These are phyloP conservation scores for Styela plicata DNA, from an alignment of 23 tunicate genomes.

Conservation along the genomic window DNA sequence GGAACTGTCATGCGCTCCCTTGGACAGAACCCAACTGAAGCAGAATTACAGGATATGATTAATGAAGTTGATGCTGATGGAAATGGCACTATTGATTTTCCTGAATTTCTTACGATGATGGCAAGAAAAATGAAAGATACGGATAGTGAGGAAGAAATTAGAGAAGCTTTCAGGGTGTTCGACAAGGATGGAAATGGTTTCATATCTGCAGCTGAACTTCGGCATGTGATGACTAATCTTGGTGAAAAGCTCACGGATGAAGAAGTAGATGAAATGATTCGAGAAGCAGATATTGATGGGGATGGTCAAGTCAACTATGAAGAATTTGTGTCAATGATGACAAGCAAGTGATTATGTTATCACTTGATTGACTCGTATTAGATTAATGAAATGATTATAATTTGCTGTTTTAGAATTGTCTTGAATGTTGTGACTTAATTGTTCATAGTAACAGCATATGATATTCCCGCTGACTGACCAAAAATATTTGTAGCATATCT, in stretches of 20 bases:
- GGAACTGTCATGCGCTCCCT: conserved; percentile 99
- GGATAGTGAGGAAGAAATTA: conserved; percentile 98
- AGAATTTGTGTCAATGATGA: not conserved
- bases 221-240: not conserved
- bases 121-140: conserved; percentile 99
- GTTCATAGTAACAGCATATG: too few species aligned
- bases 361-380: not conserved
- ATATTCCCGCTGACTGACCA: too few species aligned
- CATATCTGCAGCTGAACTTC: not conserved
- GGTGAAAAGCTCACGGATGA: not conserved
- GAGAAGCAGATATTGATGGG: not conserved
- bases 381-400: too few species aligned
- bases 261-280: not conserved
- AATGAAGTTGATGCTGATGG: conserved; percentile 99
- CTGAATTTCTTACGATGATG: conserved; percentile 99
- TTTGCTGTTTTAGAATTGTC: too few species aligned
- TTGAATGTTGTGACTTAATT: too few species aligned
- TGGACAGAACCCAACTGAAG: conserved; percentile 99
- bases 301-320: not conserved
- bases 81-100: conserved; percentile 97
- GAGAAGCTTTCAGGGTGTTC: too few species aligned
- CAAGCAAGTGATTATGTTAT: not conserved
- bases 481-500: too few species aligned
- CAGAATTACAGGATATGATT: conserved; percentile 99
- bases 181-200: not conserved